Evolutionary conservation across 2,797 vertebrate species (phyloP).

Genomic region (Dallia pectoralis): DNA sequence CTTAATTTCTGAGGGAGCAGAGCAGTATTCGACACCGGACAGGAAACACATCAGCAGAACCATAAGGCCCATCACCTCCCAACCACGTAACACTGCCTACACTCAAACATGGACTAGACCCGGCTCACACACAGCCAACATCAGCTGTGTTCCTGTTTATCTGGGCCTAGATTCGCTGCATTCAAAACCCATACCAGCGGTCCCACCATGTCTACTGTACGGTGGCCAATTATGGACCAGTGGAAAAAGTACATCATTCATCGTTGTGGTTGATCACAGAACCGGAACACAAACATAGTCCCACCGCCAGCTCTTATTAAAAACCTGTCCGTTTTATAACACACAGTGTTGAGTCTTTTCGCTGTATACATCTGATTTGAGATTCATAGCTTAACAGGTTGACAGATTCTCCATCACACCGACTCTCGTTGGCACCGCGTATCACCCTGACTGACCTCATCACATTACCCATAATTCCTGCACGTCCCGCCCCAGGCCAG

Average conservation of each 20-base stretch:
- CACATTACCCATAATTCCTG: not conserved
- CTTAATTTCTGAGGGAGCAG: not conserved
- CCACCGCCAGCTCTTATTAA: not conserved
- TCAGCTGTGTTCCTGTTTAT: constrained; percentile 45
- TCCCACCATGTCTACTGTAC: constrained; percentile 40
- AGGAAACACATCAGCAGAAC: constrained; percentile 36
- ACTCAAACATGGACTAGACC: not conserved
- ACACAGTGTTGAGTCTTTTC: not conserved
- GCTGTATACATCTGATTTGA: not conserved
- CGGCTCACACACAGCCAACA: constrained; percentile 23
- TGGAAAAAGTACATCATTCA: constrained; percentile 33
- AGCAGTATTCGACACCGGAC: constrained; percentile 21
- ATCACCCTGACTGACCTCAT: constrained; percentile 6
- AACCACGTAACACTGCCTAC: not conserved
- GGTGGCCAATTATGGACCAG: constrained; percentile 32
- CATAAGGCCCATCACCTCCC: constrained; percentile 23
- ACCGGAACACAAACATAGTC: constrained; percentile 35
- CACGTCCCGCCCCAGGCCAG: constrained; percentile 8
- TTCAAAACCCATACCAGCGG: constrained; percentile 56
- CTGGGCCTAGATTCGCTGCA: constrained; percentile 19
- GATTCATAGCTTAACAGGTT: not conserved
- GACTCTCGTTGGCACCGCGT: not conserved
- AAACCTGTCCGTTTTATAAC: not conserved
- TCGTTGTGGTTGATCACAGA: constrained; percentile 29
- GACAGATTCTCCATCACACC: not conserved